A percentile compares a stretch with the other conserved stretches of the same genome.
Conservation (phyloP, 2,888 invertebrate genomes). For the Suillia variegata region DNA sequence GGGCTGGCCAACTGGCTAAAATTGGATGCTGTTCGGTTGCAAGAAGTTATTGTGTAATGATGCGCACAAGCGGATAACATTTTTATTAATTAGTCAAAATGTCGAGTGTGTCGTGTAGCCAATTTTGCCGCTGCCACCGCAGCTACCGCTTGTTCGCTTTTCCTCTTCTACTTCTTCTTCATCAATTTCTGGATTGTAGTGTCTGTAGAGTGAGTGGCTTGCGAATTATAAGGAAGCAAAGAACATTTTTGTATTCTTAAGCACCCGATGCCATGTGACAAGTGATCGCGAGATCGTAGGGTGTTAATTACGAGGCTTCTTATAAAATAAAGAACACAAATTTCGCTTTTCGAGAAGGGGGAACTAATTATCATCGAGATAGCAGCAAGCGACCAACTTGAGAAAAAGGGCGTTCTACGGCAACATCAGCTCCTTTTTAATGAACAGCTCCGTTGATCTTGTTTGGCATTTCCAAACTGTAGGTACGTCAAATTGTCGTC, state of each 20-base stretch:
- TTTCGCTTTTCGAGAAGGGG: neutral
- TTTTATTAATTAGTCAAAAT: conserved; percentile 35
- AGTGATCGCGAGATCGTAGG: conserved; percentile 26
- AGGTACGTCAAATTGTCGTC: neutral
- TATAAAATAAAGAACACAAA: too few species aligned
- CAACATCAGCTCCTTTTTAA: neutral
- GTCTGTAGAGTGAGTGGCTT: conserved; percentile 4
- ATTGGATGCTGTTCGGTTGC: neutral
- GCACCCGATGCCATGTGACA: conserved; percentile 22
- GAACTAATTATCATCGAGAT: conserved; percentile 14
- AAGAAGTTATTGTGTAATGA: conserved; percentile 24
- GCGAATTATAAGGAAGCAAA: conserved; percentile 24
- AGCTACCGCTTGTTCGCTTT: neutral
- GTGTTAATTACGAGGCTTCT: conserved; percentile 26
- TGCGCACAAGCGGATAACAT: conserved; percentile 32
- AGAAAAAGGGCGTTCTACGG: neutral
- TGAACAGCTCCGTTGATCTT: neutral
- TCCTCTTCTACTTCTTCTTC: neutral
- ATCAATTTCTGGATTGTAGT: conserved; percentile 8
- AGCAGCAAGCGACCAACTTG: neutral
- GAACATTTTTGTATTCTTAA: conserved; percentile 1
- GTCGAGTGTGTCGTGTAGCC: conserved; percentile 31
- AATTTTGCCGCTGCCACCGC: neutral
- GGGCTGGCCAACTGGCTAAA: neutral
- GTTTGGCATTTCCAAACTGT: neutral